Evolutionary conservation across 2,113 vertebrate genomes (phyloP).

Genomic region (Melanerpes formicivorus): DNA sequence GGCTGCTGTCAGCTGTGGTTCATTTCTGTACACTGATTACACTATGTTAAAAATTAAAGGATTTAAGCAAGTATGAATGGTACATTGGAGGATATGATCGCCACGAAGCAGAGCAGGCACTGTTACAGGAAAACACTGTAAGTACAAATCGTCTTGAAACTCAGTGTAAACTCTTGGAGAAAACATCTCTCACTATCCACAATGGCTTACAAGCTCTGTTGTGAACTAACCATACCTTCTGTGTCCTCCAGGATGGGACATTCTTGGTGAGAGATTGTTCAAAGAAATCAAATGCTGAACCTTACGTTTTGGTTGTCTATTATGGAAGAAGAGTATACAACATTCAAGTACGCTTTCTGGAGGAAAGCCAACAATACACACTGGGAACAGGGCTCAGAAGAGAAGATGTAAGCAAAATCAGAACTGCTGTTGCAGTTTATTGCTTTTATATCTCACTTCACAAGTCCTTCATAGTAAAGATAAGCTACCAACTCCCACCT

Average conservation of each 20-base stretch:
- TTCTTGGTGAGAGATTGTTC: slow-evolving; percentile 90
- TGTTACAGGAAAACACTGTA: slow-evolving; percentile 84
- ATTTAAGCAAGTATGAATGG: slow-evolving; percentile 76
- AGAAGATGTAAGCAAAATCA: slow-evolving; percentile 78
- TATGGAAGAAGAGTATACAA: slow-evolving; percentile 88
- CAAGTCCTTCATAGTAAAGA: not conserved
- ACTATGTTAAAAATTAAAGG: slow-evolving; percentile 65
- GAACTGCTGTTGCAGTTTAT: not conserved
- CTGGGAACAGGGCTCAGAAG: slow-evolving; percentile 87
- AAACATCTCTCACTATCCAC: not conserved
- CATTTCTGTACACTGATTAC: not conserved
- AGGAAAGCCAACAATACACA: slow-evolving; percentile 76
- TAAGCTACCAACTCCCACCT: not conserved
- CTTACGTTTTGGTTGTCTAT: slow-evolving; percentile 87
- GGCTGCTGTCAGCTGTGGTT: not conserved
- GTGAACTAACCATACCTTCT: not conserved
- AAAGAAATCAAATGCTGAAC: slow-evolving; percentile 78
- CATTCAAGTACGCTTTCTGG: slow-evolving; percentile 88
- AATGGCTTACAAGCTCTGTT: not conserved
- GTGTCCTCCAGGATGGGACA: slow-evolving; percentile 81
- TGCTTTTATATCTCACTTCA: not conserved
- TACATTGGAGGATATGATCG: slow-evolving; percentile 82
- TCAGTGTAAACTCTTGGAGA: not conserved
- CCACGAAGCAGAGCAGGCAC: slow-evolving; percentile 81
- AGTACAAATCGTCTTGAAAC: not conserved